Evolutionary conservation across 53 echinoderm and acorn worm genomes (phyloP), one percentile per base, ranked within the genome.

Genomic region (Holothuria leucospilota): DNA sequence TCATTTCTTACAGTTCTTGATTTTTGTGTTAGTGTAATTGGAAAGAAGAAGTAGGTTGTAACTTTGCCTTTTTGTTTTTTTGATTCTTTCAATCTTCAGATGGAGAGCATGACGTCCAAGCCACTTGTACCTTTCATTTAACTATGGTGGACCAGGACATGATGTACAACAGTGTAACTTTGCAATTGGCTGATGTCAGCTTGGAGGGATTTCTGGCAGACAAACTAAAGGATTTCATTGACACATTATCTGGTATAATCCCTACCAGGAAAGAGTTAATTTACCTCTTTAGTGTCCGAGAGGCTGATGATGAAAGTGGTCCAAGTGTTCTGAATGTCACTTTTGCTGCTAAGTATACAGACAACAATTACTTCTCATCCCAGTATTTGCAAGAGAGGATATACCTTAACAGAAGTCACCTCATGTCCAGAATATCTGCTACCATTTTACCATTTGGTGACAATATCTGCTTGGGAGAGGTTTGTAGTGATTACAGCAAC

Each of bases 351-450:
- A 92, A 94, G 74, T 85, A 87, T 60, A 89, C 86, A 5, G 97
- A 96, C 60, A 89, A 94, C 12, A 85, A 63, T 78, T 96, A 93
- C 90, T 96, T 92, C 88, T 89, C 89, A 68, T 94, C 97, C 10
- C 94, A 96, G 88, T 96, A 96, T 64, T 90, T 96, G 1, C 97
- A 96, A 77, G 94, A 96, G 79, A 77, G 94, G 81, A 91, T 96
- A 25, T 96, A 96, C 81, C 86, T 96, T 67, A 93, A 95, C 86
- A 91, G 98, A 13, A 86, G 92, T 62, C 92, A 91, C 49, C 92
- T 98, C 15, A 87, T 91, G 13, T 74, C 88, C 9, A 91, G 91
- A 61, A 92, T 93, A 25, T 88, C 86, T 53, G 91, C 98, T 5
- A 92, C 90, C 40, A 95, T 98, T 28, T 86, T 98, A 39, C 98